phyloP scores from a whole-genome alignment of 2,888 invertebrate species.

The Dione juno region DNA sequence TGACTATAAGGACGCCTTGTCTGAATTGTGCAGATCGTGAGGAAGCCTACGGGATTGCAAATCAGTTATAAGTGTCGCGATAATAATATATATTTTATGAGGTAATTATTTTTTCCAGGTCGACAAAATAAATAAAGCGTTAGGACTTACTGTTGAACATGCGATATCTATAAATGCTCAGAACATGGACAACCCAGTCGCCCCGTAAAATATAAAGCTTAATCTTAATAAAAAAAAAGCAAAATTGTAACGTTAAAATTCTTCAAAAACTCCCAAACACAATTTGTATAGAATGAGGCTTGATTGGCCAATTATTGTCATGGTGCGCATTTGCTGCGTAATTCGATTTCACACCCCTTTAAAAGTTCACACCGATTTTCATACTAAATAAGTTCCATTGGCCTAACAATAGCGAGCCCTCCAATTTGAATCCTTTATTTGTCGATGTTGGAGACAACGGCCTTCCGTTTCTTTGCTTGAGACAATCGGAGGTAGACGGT shows the following conservation, averaged over 20 bases:
- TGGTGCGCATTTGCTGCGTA: constrained; percentile 42
- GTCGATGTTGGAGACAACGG: constrained; percentile 69
- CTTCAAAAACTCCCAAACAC: constrained; percentile 34
- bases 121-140: no score
- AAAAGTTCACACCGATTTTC: constrained; percentile 57
- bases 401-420: constrained; percentile 64
- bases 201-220: not conserved
- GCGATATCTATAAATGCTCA: no score
- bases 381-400: constrained; percentile 75
- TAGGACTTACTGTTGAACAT: no score
- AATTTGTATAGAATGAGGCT: constrained; percentile 41
- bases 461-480: constrained; percentile 72
- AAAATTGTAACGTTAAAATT: constrained; percentile 11
- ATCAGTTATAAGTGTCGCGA: no score
- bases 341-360: constrained; percentile 57
- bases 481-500: constrained; percentile 33
- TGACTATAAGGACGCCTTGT: no score
- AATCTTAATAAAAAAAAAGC: not conserved
- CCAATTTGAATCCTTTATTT: constrained; percentile 64
- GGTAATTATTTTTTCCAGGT: no score
- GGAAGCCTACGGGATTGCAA: no score
- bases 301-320: constrained; percentile 50
- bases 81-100: no score
- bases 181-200: no score
- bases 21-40: no score